A percentile compares a stretch with the other conserved stretches of the same genome.
Evolutionary conservation across 2,888 invertebrate species (phyloP).

Genomic region (Capitulum mitella): DNA sequence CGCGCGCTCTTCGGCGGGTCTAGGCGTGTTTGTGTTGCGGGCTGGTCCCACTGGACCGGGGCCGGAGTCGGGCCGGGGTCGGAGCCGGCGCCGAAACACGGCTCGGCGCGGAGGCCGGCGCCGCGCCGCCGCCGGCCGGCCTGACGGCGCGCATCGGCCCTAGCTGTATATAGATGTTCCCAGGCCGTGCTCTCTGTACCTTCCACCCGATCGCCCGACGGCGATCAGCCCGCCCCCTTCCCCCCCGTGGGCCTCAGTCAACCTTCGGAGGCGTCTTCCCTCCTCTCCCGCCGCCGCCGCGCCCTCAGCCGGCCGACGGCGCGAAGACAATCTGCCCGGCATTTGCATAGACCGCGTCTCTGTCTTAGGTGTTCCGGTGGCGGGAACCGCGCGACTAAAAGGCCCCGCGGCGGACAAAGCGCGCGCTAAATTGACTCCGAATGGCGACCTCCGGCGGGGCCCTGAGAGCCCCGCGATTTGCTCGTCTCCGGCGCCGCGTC

Average conservation of each 20-base stretch:
- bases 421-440: slow-evolving; percentile 20
- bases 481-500: background rate
- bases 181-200: background rate
- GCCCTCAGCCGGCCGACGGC: background rate
- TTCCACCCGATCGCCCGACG: background rate
- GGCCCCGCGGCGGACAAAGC: background rate
- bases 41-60: too few species aligned
- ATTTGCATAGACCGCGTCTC: background rate
- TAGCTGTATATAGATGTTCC: background rate
- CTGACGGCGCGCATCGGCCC: too few species aligned
- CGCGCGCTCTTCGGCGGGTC: too few species aligned
- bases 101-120: too few species aligned
- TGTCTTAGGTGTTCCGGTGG: background rate
- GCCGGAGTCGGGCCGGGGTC: too few species aligned
- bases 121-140: too few species aligned
- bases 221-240: background rate
- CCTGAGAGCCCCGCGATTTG: background rate
- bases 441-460: background rate
- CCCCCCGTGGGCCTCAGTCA: too few species aligned
- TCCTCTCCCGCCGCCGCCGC: too few species aligned
- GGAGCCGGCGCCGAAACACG: too few species aligned
- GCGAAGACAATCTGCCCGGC: background rate
- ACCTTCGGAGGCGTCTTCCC: too few species aligned
- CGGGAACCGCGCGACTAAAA: background rate
- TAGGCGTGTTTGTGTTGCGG: too few species aligned